phyloP scores from a whole-genome alignment of 2,797 vertebrate species.

The Peromyscus nudipes region DNA sequence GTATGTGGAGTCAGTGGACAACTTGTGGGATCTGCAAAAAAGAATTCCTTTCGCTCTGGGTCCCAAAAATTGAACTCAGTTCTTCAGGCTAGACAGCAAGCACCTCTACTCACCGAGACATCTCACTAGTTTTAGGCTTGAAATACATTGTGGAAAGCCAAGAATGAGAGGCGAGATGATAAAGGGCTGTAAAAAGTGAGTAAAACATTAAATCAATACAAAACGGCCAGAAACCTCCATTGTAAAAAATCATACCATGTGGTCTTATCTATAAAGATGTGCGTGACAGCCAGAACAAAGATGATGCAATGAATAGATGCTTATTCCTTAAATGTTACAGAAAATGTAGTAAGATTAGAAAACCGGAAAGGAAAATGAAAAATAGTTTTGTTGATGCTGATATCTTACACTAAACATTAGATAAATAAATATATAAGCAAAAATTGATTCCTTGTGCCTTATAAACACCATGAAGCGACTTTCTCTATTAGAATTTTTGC shows the following conservation, averaged over 20 bases:
- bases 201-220: neutral
- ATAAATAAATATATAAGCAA: constrained; percentile 2
- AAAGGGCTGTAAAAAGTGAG: neutral
- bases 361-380: neutral
- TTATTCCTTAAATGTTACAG: neutral
- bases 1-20: neutral
- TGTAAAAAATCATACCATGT: neutral
- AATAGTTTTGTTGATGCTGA: neutral
- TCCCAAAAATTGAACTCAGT: neutral
- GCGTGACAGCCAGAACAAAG: neutral
- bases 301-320: neutral
- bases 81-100: neutral
- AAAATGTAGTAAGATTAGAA: neutral
- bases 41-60: neutral
- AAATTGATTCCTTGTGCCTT: neutral
- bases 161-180: neutral
- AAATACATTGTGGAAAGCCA: neutral
- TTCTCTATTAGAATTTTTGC: neutral
- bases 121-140: neutral
- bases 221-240: neutral
- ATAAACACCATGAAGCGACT: neutral
- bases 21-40: neutral
- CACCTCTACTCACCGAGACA: neutral
- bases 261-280: constrained; percentile 1
- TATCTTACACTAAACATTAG: constrained; percentile 16